These are phyloP conservation scores for Lordiphosa stackelbergi DNA, from an alignment of 1,140 invertebrate genomes.

Conservation along the genomic window DNA sequence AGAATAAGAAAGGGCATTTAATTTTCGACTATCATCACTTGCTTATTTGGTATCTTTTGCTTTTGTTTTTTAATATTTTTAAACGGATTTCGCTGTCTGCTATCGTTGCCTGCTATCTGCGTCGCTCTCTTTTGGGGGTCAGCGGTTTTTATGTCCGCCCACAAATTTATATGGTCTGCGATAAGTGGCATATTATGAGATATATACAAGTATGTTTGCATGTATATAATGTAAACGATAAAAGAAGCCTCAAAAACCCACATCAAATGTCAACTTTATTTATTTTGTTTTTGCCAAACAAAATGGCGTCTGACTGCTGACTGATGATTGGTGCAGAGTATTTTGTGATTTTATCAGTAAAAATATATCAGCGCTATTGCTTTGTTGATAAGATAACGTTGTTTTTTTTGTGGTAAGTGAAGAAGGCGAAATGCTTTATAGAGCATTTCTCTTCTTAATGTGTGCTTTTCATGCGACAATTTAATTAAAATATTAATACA, in stretches of 20 bases:
- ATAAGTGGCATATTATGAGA: conserved; percentile 55
- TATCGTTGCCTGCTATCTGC: conserved; percentile 48
- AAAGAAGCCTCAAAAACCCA: conserved; percentile 12
- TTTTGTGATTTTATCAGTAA: conserved; percentile 33
- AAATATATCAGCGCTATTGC: conserved; percentile 35
- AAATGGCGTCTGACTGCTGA: conserved; percentile 49
- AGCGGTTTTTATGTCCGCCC: conserved; percentile 61
- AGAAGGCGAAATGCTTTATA: not conserved
- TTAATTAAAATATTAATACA: conserved; percentile 67
- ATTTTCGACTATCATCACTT: not conserved
- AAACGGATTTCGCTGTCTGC: conserved; percentile 35
- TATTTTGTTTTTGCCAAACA: conserved; percentile 20
- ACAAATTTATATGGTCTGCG: conserved; percentile 64
- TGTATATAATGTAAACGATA: not conserved
- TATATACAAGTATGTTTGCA: not conserved
- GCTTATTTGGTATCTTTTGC: conserved; percentile 1
- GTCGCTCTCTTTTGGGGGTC: conserved; percentile 6
- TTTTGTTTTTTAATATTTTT: conserved; percentile 34
- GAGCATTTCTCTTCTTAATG: conserved; percentile 17
- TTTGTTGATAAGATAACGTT: conserved; percentile 52
- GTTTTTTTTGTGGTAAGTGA: not conserved
- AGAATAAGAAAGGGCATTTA: no score
- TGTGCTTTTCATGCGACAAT: conserved; percentile 44
- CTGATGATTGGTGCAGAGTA: conserved; percentile 45
- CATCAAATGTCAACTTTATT: conserved; percentile 13